A percentile compares a stretch with the other conserved stretches of the same genome.
These are phyloP conservation scores for Hippopotamus amphibius DNA, from an alignment of 2,113 vertebrate species.

Conservation along the genomic window DNA sequence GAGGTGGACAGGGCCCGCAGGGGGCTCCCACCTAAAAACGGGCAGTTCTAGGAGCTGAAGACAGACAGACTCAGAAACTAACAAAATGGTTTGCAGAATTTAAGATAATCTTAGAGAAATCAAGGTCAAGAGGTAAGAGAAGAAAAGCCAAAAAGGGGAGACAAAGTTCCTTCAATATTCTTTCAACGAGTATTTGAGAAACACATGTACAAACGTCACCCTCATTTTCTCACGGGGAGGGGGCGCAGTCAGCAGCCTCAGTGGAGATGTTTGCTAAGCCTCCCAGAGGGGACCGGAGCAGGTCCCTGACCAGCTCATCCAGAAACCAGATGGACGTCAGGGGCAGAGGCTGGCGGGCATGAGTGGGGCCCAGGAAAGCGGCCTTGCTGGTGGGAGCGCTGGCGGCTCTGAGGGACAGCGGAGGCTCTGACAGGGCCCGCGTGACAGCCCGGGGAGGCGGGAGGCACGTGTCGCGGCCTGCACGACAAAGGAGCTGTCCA, in stretches of 20 bases:
- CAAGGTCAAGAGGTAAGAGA: background rate
- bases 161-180: background rate
- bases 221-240: background rate
- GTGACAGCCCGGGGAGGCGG: background rate
- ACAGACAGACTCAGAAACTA: background rate
- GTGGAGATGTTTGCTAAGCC: background rate
- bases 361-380: background rate
- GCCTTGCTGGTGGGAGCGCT: fast-evolving
- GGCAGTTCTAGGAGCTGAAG: background rate
- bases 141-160: background rate
- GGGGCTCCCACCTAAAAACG: background rate
- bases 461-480: too few relatives aligned
- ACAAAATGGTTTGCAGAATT: background rate
- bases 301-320: fast-evolving
- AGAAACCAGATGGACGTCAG: fast-evolving
- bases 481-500: background rate
- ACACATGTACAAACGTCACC: fast-evolving
- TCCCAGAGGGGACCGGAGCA: background rate
- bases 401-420: fast-evolving
- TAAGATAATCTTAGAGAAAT: background rate
- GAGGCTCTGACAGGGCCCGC: background rate
- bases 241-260: background rate
- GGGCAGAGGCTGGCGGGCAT: background rate
- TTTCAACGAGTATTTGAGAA: background rate
- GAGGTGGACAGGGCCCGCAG: fast-evolving